Evolutionary conservation across 1,140 invertebrate genomes (phyloP).

Genomic region (Aphelenchoides besseyi): DNA sequence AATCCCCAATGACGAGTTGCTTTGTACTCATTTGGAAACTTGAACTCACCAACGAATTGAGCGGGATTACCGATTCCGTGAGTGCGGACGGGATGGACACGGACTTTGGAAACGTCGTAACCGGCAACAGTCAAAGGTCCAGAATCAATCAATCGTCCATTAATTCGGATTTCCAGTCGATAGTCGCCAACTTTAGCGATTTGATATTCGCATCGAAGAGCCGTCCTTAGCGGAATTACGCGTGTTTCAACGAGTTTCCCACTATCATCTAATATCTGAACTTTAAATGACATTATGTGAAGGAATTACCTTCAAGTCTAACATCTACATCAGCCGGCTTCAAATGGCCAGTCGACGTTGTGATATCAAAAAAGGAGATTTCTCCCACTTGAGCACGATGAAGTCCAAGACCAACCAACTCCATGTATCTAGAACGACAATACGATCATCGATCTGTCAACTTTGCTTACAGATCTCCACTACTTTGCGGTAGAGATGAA

Average conservation of each 20-base stretch:
- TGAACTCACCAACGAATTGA: slow-evolving; percentile 40
- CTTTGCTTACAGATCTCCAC: neutral
- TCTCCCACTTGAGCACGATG: slow-evolving; percentile 80
- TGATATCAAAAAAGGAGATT: slow-evolving; percentile 79
- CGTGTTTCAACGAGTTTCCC: slow-evolving; percentile 6
- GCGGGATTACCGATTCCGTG: slow-evolving; percentile 52
- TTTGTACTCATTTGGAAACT: no score
- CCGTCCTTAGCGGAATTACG: neutral
- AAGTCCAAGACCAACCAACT: slow-evolving; percentile 77
- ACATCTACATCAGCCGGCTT: slow-evolving; percentile 46
- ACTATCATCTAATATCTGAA: slow-evolving; percentile 12
- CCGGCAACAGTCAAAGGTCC: slow-evolving; percentile 52
- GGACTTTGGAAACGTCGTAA: slow-evolving; percentile 45
- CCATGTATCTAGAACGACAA: slow-evolving; percentile 63
- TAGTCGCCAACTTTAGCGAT: slow-evolving; percentile 74
- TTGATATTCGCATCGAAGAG: slow-evolving; percentile 38
- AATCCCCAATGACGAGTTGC: no score
- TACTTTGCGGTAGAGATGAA: neutral
- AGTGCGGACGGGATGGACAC: slow-evolving; percentile 47
- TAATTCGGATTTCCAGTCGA: slow-evolving; percentile 79
- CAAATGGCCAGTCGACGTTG: slow-evolving; percentile 37
- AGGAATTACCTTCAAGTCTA: slow-evolving; percentile 13
- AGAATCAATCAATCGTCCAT: slow-evolving; percentile 85
- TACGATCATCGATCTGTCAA: no score
- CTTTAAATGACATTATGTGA: slow-evolving; percentile 10